Evolutionary conservation across 1,140 invertebrate genomes (phyloP).

Genomic region (Cyclina sinensis): DNA sequence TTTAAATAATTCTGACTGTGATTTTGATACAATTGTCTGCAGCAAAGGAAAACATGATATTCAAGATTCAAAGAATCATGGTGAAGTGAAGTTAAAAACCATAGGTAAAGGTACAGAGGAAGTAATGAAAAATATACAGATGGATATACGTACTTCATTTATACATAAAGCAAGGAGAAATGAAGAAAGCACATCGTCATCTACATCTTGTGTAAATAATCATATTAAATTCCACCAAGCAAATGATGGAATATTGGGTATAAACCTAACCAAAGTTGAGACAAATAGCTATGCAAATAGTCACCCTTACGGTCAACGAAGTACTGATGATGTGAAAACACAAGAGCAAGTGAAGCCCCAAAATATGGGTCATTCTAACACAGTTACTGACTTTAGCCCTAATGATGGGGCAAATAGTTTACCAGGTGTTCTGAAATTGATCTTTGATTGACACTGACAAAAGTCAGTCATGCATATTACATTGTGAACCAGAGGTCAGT

Average conservation of each 20-base stretch:
- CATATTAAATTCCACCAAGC: too few species aligned
- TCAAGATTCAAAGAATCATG: background rate
- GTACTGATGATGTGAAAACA: background rate
- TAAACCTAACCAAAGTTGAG: too few species aligned
- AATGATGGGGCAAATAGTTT: background rate
- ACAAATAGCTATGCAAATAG: background rate
- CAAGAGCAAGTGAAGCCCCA: background rate
- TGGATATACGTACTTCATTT: background rate
- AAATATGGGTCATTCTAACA: background rate
- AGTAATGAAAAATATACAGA: background rate
- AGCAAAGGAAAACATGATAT: background rate
- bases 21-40: background rate
- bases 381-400: background rate
- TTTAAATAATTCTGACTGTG: background rate
- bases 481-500: too few species aligned
- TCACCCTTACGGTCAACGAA: background rate
- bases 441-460: conserved; percentile 60
- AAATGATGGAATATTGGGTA: too few species aligned
- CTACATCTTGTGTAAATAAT: background rate
- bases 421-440: conserved; percentile 66
- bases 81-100: background rate
- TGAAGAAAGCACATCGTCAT: background rate
- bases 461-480: too few species aligned
- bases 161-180: background rate
- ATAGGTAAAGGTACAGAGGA: background rate